Evolutionary conservation across 2,797 vertebrate genomes (phyloP), one percentile per base, ranked within the genome.

Genomic region (Fratercula arctica): DNA sequence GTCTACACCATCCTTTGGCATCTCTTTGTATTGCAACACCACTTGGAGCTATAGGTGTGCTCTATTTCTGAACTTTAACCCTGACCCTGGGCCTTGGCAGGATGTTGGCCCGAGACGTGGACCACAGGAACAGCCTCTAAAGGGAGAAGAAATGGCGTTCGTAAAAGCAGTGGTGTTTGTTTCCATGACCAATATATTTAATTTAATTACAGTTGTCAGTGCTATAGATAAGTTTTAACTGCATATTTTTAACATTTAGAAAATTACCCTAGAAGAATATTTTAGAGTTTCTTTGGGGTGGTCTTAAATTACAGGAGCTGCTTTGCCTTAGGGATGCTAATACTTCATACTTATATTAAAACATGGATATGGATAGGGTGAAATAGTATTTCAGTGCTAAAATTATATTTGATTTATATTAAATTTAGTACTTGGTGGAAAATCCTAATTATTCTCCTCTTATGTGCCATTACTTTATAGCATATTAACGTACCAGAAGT

Each of bases 401-500:
- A 70, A 69, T 50, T 74, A 31, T 53, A 37, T 56, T 83, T 77
- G 51, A 94, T 86, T 95, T 79, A 86, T 67, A 57, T 69, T 46
- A 26, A 31, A 68, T 53, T 86, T 95, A 83, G 59, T 85, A 75
- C 43, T 68, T 84, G 23, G 31, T 93, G 69, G 66, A 61, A 95
- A 93, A 72, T 50, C 11, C 61, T 92, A 94, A 95, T 90, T 88
- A 68, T 68, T 96, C 39, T 64, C 28, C 48, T 86, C 88, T 90
- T 81, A 75, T 86, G n/a, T 81, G 69, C 57, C 61, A 53, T 29
- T 86, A 61, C 53, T 72, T 89, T 60, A 53, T 29, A 75, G 66
- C 57, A 84, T 89, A 75, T 68, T 93, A 89, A 90, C 64, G 63
- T 28, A 57, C 41, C 80, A 86, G 41, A 53, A 92, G 17, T 60